phyloP scores from a whole-genome alignment of 2,888 invertebrate species.

The Diaphora mendica region DNA sequence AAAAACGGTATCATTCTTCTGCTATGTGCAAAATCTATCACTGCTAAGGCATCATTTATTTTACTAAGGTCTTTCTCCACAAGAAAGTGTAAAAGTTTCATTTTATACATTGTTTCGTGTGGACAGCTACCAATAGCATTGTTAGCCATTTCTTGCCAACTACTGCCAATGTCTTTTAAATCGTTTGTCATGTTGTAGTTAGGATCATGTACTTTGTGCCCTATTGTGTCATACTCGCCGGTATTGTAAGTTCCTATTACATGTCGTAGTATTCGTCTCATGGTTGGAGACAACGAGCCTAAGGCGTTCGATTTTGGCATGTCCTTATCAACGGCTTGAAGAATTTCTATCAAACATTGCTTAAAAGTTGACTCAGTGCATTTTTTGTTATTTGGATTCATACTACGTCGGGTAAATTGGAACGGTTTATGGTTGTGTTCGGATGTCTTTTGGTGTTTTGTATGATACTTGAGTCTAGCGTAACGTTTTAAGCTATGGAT shows the following conservation, averaged over 20 bases:
- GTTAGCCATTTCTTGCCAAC: slow-evolving; percentile 57
- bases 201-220: slow-evolving; percentile 48
- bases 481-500: slow-evolving; percentile 63
- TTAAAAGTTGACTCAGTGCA: slow-evolving; percentile 30
- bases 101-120: slow-evolving; percentile 55
- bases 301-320: slow-evolving; percentile 53
- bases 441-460: background rate
- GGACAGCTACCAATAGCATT: slow-evolving; percentile 49
- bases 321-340: slow-evolving; percentile 59
- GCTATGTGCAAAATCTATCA: slow-evolving; percentile 58
- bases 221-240: slow-evolving; percentile 48
- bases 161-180: slow-evolving; percentile 59
- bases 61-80: slow-evolving; percentile 63
- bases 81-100: slow-evolving; percentile 66
- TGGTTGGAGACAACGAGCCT: slow-evolving; percentile 49
- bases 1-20: slow-evolving; percentile 60
- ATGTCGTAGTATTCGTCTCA: slow-evolving; percentile 61
- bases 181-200: slow-evolving; percentile 60
- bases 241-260: slow-evolving; percentile 58
- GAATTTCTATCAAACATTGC: slow-evolving; percentile 55
- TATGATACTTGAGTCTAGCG: slow-evolving; percentile 36
- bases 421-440: slow-evolving; percentile 11
- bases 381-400: background rate
- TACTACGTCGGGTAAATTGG: background rate
- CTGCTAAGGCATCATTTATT: slow-evolving; percentile 59